phyloP scores from a whole-genome alignment of 2,888 invertebrate species.

The Geophilus truncorum region DNA sequence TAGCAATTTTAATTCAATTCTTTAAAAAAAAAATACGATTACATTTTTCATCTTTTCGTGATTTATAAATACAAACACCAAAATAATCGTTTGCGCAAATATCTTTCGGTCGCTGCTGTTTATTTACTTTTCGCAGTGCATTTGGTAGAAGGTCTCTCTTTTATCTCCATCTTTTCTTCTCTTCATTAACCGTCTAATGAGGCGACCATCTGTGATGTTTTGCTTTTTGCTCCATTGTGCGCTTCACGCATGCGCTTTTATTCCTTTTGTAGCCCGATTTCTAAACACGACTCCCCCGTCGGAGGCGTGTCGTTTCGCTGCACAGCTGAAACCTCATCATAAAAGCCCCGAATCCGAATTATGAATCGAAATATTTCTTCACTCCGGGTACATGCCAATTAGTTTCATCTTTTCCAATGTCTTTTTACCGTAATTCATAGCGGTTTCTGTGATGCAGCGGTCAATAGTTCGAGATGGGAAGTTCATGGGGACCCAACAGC shows the following conservation, averaged over 20 bases:
- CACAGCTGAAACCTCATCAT: background rate
- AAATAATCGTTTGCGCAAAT: background rate
- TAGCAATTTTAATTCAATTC: no score
- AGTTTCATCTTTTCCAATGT: background rate
- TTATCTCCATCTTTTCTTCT: conserved; percentile 10
- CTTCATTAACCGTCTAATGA: conserved; percentile 4
- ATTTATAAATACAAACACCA: background rate
- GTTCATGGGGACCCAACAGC: background rate
- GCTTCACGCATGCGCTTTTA: conserved; percentile 10
- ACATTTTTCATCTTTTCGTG: background rate
- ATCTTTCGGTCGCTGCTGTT: background rate
- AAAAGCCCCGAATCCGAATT: background rate
- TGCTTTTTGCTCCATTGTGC: background rate
- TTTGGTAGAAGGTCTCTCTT: background rate
- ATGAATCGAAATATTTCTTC: background rate
- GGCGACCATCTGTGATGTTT: conserved; percentile 10
- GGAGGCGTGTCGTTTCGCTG: background rate
- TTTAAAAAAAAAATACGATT: no score
- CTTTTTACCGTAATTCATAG: background rate
- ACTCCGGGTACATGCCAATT: background rate
- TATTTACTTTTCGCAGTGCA: background rate
- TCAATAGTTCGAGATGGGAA: conserved; percentile 10
- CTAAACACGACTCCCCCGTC: background rate
- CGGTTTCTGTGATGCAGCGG: background rate
- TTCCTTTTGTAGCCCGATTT: background rate